A percentile compares a stretch with the other conserved stretches of the same genome.
Conservation (phyloP, 1,140 invertebrate species). For the Sminthurides bifidus region DNA sequence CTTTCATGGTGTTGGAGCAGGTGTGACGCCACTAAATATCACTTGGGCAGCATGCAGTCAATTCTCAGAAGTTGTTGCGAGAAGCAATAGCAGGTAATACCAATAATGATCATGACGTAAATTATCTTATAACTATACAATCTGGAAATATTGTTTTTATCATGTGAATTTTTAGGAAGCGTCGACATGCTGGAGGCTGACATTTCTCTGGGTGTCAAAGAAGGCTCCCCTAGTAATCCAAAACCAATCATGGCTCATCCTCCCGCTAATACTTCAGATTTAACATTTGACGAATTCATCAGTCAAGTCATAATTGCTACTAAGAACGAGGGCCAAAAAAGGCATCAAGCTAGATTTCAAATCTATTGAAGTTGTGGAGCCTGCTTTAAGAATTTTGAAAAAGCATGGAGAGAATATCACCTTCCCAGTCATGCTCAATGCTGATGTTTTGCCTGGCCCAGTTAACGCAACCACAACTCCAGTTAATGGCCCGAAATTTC, state of each 20-base stretch:
- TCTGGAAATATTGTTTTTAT: neutral
- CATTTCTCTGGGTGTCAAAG: slow-evolving; percentile 53
- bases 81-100: slow-evolving; percentile 36
- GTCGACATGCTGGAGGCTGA: slow-evolving; percentile 80
- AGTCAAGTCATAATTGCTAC: slow-evolving; percentile 41
- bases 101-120: neutral
- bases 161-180: slow-evolving; percentile 40
- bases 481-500: slow-evolving; percentile 56
- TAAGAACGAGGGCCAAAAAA: slow-evolving; percentile 38
- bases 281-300: slow-evolving; percentile 63
- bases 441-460: slow-evolving; percentile 71
- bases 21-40: no score
- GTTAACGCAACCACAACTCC: slow-evolving; percentile 47
- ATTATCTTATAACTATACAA: neutral
- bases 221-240: slow-evolving; percentile 32
- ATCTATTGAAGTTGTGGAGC: slow-evolving; percentile 59
- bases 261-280: slow-evolving; percentile 55
- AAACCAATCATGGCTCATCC: slow-evolving; percentile 80
- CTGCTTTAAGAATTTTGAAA: slow-evolving; percentile 47
- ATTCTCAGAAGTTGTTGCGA: slow-evolving; percentile 50
- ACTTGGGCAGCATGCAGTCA: slow-evolving; percentile 75
- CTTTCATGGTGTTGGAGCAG: no score
- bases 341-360: slow-evolving; percentile 86
- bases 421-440: slow-evolving; percentile 79
- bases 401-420: slow-evolving; percentile 37